phyloP scores from a whole-genome alignment of 2,797 vertebrate species.

The Champsocephalus gunnari region DNA sequence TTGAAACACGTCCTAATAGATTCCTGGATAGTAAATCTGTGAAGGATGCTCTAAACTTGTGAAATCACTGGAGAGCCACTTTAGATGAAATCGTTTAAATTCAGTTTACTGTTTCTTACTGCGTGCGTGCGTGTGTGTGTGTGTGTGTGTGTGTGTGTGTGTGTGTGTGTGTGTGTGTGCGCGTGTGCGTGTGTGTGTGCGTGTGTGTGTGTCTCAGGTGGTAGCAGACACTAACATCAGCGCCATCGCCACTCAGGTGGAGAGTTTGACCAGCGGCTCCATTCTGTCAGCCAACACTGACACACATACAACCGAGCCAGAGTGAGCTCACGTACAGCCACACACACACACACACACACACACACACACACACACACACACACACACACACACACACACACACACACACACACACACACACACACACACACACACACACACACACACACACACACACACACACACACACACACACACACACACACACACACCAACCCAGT shows the following conservation, averaged over 20 bases:
- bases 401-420: slow-evolving; percentile 2
- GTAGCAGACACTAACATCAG: slow-evolving; percentile 95
- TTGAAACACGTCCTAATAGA: too few species aligned
- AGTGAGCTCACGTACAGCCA: slow-evolving; percentile 81
- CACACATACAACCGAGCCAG: slow-evolving; percentile 80
- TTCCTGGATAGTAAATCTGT: too few species aligned
- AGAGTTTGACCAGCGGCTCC: slow-evolving; percentile 86
- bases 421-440: neutral
- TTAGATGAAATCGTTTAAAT: neutral
- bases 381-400: too few species aligned
- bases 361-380: too few species aligned
- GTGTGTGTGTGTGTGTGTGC: too few species aligned
- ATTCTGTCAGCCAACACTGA: slow-evolving; percentile 74
- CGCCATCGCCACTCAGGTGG: slow-evolving; percentile 92
- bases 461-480: neutral
- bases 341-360: too few species aligned
- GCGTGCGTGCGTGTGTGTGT: neutral
- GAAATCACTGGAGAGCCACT: neutral
- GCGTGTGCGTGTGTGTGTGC: slow-evolving; percentile 7
- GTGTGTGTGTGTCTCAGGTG: slow-evolving; percentile 80
- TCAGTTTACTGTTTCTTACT: neutral
- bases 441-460: neutral
- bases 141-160: neutral
- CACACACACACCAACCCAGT: too few species aligned
- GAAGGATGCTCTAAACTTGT: too few species aligned